Base-by-base conservation (phyloP, 2,888 invertebrate species). In the Epirrhoe alternata region DNA sequence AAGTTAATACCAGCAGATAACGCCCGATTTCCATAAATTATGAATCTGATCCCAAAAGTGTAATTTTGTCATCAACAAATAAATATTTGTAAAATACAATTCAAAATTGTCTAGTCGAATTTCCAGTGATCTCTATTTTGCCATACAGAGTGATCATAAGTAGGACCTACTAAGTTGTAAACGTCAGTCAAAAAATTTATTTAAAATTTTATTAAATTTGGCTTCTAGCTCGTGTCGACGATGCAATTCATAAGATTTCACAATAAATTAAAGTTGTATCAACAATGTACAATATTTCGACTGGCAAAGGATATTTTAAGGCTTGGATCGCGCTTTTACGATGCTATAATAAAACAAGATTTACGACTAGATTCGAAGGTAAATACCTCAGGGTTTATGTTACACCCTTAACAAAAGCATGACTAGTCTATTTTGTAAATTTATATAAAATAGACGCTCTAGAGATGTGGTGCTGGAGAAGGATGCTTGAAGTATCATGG, bases 311-410 rank as follows among this genome's bases (percentile, higher is more conserved):
- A 45, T 12, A 47, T 31, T 31, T n/a, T 55, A 65, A 60, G 53
- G 47, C 31, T 56, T 55, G 10, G 24, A 65, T 63, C 59, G 66
- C 30, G 45, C 33, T 64, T 71, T 75, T 70, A 73, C 68, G 71
- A 69, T 54, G 60, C 47, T 54, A 68, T 70, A 65, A 71, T 70
- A 71, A 70, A 57, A 47, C 16, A 5, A 61, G 31, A 49, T 73
- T 69, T 75, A 71, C 66, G 66, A 61, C 51, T 5, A 58, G 64
- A 77, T 68, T 74, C 64, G 68, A 67, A 47, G 66, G 66, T 64
- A 72, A 72, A 67, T 70, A 66, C 51, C 64, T 68, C 55, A 52
- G 54, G 62, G 57, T 65, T 67, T 65, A 64, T 69, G 8, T 51
- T 30, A 55, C 1, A 52, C 38, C 38, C 42, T 51, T 42, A 24